Percentiles rank a stretch among this genome's conserved stretches.
Evolutionary conservation across 2,888 invertebrate species (phyloP).

Genomic region (Catocala nupta): DNA sequence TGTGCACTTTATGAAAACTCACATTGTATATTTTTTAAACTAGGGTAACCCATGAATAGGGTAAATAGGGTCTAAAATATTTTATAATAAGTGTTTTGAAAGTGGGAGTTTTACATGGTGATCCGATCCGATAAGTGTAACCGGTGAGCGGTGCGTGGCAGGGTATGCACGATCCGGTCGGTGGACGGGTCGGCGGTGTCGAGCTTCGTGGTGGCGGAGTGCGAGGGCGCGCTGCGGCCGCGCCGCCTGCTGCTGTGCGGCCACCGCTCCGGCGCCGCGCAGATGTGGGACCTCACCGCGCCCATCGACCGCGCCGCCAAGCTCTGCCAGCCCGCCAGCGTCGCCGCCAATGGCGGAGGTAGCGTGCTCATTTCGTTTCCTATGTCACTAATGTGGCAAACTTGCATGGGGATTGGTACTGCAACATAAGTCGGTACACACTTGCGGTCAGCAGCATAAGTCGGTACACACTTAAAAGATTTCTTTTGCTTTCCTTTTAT

Average conservation of each 20-base stretch:
- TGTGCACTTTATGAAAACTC: no score
- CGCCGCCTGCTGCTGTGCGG: conserved; percentile 96
- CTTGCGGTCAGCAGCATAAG: no score
- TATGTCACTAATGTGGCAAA: not conserved
- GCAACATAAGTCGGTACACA: no score
- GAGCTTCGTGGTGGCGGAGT: conserved; percentile 98
- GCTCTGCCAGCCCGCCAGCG: conserved; percentile 43
- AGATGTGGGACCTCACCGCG: conserved; percentile 99
- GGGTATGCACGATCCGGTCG: conserved; percentile 97
- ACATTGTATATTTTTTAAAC: no score
- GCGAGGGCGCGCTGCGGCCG: conserved; percentile 97
- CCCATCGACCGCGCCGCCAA: conserved; percentile 92
- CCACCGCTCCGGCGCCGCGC: conserved; percentile 96
- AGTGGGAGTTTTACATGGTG: no score
- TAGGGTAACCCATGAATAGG: no score
- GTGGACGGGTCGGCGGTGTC: conserved; percentile 98
- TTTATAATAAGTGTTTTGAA: no score
- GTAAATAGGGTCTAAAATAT: no score
- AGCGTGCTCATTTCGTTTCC: not conserved
- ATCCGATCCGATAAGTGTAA: no score
- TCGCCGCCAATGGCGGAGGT: conserved; percentile 46
- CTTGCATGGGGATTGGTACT: no score
- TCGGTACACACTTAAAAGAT: no score
- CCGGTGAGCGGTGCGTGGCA: conserved; percentile 56
- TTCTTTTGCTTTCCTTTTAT: no score